Conservation (phyloP, 2,888 invertebrate genomes). For the Melanargia galathea region DNA sequence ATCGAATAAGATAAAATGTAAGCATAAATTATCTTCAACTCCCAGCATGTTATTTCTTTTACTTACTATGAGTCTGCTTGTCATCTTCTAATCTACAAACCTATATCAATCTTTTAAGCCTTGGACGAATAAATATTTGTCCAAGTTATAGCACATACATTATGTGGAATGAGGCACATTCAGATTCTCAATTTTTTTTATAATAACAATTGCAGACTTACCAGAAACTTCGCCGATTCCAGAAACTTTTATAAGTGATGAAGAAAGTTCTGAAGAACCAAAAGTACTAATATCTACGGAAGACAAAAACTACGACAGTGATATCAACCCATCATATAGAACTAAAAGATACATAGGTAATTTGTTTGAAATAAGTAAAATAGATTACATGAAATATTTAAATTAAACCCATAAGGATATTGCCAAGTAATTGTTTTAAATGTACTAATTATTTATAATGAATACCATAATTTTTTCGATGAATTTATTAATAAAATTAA, state of each 20-base stretch:
- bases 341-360: constrained; percentile 66
- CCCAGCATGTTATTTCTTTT: background rate
- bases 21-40: background rate
- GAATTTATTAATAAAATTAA: constrained; percentile 56
- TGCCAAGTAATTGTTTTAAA: constrained; percentile 2
- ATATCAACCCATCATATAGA: constrained; percentile 50
- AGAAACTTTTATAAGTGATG: constrained; percentile 20
- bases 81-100: background rate
- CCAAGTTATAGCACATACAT: background rate
- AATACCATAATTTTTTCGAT: constrained; percentile 50
- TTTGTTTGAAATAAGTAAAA: background rate
- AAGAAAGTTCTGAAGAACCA: constrained; percentile 11
- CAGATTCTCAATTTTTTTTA: background rate
- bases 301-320: constrained; percentile 47
- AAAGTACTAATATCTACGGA: constrained; percentile 40
- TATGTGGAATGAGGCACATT: background rate
- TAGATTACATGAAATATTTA: background rate
- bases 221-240: background rate
- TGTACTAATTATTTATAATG: constrained; percentile 28
- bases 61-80: background rate
- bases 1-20: constrained; percentile 52
- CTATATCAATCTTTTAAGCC: background rate
- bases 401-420: no score
- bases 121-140: no score
- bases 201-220: constrained; percentile 13